These are phyloP conservation scores for Calonectris borealis DNA, from an alignment of 2,113 vertebrate species.

Conservation along the genomic window DNA sequence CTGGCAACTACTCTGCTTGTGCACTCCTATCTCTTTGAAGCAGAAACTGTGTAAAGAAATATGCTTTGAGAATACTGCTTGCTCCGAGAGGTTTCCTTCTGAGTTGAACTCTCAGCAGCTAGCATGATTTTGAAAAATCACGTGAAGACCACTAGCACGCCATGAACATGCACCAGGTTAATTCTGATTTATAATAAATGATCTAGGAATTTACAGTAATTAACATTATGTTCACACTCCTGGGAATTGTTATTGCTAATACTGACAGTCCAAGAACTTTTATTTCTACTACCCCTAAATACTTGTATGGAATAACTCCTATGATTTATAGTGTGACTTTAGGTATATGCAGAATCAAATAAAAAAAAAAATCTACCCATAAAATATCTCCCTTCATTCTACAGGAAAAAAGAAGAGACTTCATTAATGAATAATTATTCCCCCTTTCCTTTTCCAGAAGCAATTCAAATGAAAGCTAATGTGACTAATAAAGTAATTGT, in stretches of 20 bases:
- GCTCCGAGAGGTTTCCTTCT: neutral
- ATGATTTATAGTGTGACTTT: neutral
- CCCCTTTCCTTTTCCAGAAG: neutral
- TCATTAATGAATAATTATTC: neutral
- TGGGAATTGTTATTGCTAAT: neutral
- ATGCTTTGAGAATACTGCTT: neutral
- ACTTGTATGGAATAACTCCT: neutral
- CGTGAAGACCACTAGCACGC: neutral
- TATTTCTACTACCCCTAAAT: neutral
- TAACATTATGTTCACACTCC: neutral
- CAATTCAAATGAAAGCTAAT: constrained; percentile 12
- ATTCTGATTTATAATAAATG: neutral
- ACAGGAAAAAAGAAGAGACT: neutral
- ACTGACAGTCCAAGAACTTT: neutral
- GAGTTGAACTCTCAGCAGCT: neutral
- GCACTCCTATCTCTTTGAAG: neutral
- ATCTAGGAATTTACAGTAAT: neutral
- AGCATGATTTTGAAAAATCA: neutral
- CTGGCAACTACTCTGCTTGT: neutral
- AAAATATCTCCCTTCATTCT: neutral
- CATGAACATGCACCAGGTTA: neutral
- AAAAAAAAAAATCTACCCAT: neutral
- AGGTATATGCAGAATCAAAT: neutral
- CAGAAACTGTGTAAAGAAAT: neutral
- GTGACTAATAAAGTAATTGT: constrained; percentile 9